Base-by-base conservation (phyloP, 2,888 invertebrate genomes). In the Odontocerum albicorne region DNA sequence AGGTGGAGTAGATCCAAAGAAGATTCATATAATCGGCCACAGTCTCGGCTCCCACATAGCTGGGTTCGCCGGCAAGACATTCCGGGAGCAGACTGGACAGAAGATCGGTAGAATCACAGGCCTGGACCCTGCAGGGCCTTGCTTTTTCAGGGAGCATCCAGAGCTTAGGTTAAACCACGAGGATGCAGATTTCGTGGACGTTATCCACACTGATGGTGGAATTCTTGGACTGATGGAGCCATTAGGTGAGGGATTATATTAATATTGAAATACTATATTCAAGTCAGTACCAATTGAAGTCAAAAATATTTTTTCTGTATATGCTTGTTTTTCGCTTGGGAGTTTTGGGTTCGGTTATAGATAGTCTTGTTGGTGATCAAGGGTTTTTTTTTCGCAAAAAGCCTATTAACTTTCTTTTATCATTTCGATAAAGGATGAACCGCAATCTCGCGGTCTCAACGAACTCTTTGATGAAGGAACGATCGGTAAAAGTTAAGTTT, bases 61-160 rank as follows among this genome's bases (percentile, higher is more conserved):
- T 3, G 60, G 57, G 32, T 49, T 54, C 20, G 54, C 60, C 4
- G 60, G 57, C 2, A 57, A 57, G 16, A 36, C 39, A n/a, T 53
- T 51, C 47, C 16, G 39, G 15, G 15, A 31, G 4, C 27, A 49
- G 12, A 45, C 50, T 4, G 65, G 64, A 2, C 12, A 27, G 3
- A 57, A 40, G 22, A 33, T 60, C 12, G 50, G 32, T n/a, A 35
- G 54, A 10, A 60, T 60, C 21, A 54, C 33, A 2, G 56, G 45
- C 4, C 50, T 60, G 16, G 60, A 60, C 35, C 57, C 57, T 2
- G 60, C 60, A 1, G 60, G 62, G 27, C 63, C 64, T 6, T 64
- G 64, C 50, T 60, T 60, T 42, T 59, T 56, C 40, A 40, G 36
- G 13, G 58, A 59, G 39, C 40, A 44, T 17, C 17, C 46, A 1